Conservation (phyloP, 2,797 vertebrate genomes). For the Semaprochilodus insignis region DNA sequence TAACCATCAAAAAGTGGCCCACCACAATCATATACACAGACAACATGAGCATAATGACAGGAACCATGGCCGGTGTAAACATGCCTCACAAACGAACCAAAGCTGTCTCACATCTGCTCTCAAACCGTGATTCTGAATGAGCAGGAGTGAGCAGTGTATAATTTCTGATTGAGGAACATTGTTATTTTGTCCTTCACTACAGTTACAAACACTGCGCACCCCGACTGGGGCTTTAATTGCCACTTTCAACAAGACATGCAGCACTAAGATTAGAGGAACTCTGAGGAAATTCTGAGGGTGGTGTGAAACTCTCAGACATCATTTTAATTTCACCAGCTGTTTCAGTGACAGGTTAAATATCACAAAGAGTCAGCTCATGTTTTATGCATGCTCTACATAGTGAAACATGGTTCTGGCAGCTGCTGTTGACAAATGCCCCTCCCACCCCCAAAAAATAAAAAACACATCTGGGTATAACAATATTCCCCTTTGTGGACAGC, state of each 20-base stretch:
- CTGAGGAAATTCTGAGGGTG: not conserved
- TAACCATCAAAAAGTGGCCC: not conserved
- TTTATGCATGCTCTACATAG: not conserved
- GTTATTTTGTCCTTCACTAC: not conserved
- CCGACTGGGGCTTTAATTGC: not conserved
- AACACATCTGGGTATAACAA: slow-evolving; percentile 1
- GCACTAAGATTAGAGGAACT: not conserved
- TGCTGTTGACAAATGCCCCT: slow-evolving; percentile 12
- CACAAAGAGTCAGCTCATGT: not conserved
- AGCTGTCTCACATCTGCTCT: not conserved
- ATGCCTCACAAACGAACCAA: not conserved
- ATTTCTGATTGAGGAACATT: not conserved
- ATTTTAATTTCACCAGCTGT: not conserved
- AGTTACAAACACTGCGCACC: not conserved
- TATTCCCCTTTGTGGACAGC: not conserved
- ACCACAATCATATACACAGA: not conserved
- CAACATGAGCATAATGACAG: not conserved
- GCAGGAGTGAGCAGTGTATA: not conserved
- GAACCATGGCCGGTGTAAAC: not conserved
- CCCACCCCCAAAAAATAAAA: not conserved
- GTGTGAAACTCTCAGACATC: not conserved
- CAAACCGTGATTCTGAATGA: not conserved
- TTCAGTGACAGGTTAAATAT: not conserved
- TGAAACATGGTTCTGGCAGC: not conserved
- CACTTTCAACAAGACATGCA: not conserved